Conservation (phyloP, 2,797 vertebrate species). For the Gobio occitaniae region DNA sequence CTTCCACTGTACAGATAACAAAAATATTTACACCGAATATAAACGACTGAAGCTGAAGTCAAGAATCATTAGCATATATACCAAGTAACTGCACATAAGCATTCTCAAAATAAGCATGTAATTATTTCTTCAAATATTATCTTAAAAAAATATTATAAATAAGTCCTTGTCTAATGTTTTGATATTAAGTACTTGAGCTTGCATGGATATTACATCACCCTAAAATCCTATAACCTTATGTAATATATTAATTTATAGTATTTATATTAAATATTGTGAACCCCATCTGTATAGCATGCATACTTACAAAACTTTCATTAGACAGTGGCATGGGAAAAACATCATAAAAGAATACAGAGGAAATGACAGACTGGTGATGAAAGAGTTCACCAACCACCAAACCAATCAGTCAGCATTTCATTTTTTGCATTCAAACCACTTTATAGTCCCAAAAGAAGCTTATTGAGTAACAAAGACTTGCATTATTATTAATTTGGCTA, state of each 20-base stretch:
- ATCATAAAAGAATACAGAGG: not conserved
- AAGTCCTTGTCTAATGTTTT: no score
- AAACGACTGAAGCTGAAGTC: not conserved
- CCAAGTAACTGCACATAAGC: not conserved
- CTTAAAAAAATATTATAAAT: not conserved
- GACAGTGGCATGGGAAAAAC: not conserved
- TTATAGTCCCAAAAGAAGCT: conserved; percentile 59
- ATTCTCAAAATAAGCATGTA: not conserved
- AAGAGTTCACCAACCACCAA: not conserved
- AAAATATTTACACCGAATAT: conserved; percentile 13
- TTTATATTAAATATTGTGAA: not conserved
- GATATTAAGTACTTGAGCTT: not conserved
- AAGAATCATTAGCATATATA: conserved; percentile 6
- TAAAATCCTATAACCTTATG: not conserved
- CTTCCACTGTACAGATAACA: not conserved
- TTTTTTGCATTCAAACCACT: conserved; percentile 6
- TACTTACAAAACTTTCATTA: not conserved
- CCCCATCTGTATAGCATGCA: no score
- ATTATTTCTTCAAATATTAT: not conserved
- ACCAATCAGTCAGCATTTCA: no score
- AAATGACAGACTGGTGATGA: not conserved
- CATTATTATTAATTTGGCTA: conserved; percentile 58
- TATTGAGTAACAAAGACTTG: conserved; percentile 70
- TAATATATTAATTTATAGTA: not conserved
- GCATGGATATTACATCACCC: not conserved